Evolutionary conservation across 1,140 invertebrate species (phyloP).

Genomic region (Akabosia matsudoensis): DNA sequence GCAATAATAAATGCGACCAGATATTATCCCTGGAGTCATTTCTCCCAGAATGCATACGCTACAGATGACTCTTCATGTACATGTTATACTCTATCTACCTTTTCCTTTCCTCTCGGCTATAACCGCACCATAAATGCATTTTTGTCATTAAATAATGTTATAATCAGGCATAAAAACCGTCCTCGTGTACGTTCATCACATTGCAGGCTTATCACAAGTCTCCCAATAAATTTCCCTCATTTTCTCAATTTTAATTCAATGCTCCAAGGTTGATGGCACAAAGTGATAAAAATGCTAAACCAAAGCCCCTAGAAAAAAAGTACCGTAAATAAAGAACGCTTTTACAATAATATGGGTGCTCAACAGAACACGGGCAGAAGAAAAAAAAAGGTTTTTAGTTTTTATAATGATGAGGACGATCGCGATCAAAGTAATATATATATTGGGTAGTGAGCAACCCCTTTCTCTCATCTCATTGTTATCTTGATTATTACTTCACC

Average conservation of each 20-base stretch:
- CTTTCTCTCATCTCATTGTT: constrained; percentile 15
- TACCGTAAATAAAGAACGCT: neutral
- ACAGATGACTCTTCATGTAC: no score
- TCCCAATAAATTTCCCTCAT: neutral
- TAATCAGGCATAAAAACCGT: no score
- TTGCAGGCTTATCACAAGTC: neutral
- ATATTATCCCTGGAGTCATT: no score
- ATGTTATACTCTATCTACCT: neutral
- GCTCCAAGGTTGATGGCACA: constrained; percentile 18
- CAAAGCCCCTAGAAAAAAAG: neutral
- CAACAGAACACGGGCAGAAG: no score
- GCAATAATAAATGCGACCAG: no score
- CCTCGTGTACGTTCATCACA: no score
- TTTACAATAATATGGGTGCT: neutral
- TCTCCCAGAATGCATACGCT: no score
- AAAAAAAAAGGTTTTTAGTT: constrained; percentile 6
- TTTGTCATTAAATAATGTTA: constrained; percentile 15
- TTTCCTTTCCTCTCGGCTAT: neutral
- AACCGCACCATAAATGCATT: neutral
- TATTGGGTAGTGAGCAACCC: neutral
- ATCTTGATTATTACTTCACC: constrained; percentile 24
- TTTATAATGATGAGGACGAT: neutral
- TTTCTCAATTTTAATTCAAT: constrained; percentile 5
- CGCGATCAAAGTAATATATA: neutral
- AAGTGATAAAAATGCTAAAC: constrained; percentile 25